Evolutionary conservation across 2,797 vertebrate species (phyloP).

Genomic region (Garrulus glandarius): DNA sequence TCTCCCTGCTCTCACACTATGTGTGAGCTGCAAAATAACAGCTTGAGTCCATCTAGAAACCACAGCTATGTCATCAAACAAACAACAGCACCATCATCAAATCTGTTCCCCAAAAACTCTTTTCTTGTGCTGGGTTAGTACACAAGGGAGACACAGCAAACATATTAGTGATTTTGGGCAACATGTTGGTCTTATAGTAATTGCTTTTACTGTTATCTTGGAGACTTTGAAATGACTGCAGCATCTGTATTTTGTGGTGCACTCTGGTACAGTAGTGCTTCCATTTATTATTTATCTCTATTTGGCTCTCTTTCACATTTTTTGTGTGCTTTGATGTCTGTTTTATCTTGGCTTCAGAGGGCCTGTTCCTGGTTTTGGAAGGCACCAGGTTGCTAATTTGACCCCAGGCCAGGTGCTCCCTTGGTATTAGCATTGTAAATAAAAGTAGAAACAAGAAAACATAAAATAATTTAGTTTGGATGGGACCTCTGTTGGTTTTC

Average conservation of each 20-base stretch:
- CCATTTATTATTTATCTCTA: neutral
- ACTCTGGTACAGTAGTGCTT: neutral
- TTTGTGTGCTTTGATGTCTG: neutral
- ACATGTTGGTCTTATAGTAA: neutral
- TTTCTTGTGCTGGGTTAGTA: neutral
- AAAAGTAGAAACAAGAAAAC: neutral
- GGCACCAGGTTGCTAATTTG: neutral
- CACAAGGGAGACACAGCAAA: neutral
- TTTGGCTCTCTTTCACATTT: neutral
- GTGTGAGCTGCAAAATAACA: neutral
- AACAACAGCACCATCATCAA: neutral
- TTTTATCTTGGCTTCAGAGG: neutral
- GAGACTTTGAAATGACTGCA: neutral
- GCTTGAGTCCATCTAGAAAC: neutral
- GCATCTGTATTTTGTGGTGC: neutral
- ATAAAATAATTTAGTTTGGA: neutral
- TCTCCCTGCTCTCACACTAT: neutral
- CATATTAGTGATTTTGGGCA: neutral
- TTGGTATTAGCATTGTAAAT: neutral
- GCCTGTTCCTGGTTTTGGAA: neutral
- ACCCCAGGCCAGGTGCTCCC: neutral
- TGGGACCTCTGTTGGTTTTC: neutral
- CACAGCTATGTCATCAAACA: neutral
- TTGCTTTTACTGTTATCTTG: neutral
- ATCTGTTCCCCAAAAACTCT: neutral